Base-by-base conservation (phyloP, 2,113 vertebrate species). In the Chiloscyllium plagiosum region DNA sequence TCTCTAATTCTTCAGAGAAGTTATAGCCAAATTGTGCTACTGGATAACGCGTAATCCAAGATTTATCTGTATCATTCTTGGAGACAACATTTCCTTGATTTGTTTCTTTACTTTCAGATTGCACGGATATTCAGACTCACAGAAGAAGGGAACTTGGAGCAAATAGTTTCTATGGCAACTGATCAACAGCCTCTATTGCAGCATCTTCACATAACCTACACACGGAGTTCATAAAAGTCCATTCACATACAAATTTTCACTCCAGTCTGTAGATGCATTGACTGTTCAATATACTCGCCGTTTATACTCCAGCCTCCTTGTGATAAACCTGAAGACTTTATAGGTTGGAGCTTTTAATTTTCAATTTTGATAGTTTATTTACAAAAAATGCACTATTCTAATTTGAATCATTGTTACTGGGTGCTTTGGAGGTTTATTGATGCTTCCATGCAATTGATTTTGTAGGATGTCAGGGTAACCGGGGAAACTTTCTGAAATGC, bases 81-180 rank as follows among this genome's bases (percentile, higher is more conserved):
- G 29, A 52, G 68, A 95, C 56, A 26, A 52, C 29, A 19, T 86
- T 80, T 95, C 69, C 29, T 22, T 83, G 19, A 80, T 97, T 95
- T 96, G 96, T 96, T 96, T 96, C 0, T 96, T 95, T 96, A 56
- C 65, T 1, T 19, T 95, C 95, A 99, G 99, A 98, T 99, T 96
- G 98, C 97, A 95, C 97, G 99, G 96, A 98, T 98, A 96, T 98
- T 99, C 97, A 97, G 98, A 96, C 98, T 99, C 96, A 98, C 97
- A 96, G 97, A 98, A 0, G 99, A 99, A 50, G 98, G 99, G 96
- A 99, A 97, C 96, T 98, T 99, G 96, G 99, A 99, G 97, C 99
- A 99, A 98, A 99, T 98, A 0, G 98, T 99, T 97, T 99, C 98
- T 96, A 99, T 99, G 99, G 98, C 98, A 96, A 99, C 98, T 96